Base-by-base conservation (phyloP, 2,888 invertebrate genomes). In the Lithophane ornitopus region DNA sequence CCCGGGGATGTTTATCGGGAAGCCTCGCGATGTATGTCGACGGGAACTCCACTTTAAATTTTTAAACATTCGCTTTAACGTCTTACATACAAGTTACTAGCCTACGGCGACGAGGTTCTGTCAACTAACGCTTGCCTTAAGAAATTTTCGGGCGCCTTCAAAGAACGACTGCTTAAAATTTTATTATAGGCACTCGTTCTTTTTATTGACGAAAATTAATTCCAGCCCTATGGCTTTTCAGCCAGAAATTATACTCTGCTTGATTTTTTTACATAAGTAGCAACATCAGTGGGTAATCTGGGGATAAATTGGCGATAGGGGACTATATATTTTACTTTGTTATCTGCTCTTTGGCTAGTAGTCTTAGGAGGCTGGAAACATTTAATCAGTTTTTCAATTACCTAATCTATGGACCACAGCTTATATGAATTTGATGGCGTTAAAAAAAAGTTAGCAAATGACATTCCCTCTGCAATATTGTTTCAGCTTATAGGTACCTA, bases 1-100 rank as follows among this genome's bases (percentile, higher is more conserved):
- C 92, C 92, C 93, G 92, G 92, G 93, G 94, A 94, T 94, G 92
- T 94, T 94, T 94, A 94, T 94, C 94, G 91, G 90, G 89, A 90
- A 90, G 89, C 86, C 89, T 88, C 89, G 89, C 93, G 89, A 93
- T 93, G 90, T 91, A 93, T 92, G 93, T 89, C 90, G 90, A 86
- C 90, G 88, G 91, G 86, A 91, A 92, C 89, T 89, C 90, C 91
- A 92, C 90, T 94, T 93, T 93, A 92, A 90, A 94, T 93, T 94
- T 94, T 93, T 93, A 93, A 94, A 92, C 92, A 90, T 88, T 89
- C 88, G 86, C 89, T 89, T 86, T 81, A 87, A 87, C 88, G 72
- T 86, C 87, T 87, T 83, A 85, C 82, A 80, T 84, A 78, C 75
- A 74, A 86, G 81, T 80, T 84, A 72, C 82, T 80, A 69, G 78